These are phyloP conservation scores for Sylvietta virens DNA, from an alignment of 2,113 vertebrate genomes.

Conservation along the genomic window DNA sequence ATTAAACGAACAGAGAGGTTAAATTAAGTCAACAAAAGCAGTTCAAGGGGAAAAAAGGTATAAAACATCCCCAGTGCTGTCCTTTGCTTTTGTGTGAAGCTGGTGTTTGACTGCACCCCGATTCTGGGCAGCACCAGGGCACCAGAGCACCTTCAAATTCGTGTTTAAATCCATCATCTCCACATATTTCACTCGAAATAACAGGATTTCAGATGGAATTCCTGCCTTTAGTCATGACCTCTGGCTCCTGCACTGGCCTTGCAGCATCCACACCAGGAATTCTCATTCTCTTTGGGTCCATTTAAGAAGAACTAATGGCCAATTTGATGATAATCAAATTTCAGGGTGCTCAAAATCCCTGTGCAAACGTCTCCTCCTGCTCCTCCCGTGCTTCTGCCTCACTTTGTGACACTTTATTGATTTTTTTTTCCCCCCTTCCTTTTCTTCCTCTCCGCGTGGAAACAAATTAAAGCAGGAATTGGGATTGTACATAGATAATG, in stretches of 20 bases:
- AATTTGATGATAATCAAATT: background rate
- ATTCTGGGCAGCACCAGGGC: background rate
- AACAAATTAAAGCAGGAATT: slow-evolving; percentile 22
- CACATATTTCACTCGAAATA: accelerated
- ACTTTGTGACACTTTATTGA: background rate
- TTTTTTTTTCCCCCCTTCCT: background rate
- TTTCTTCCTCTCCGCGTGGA: background rate
- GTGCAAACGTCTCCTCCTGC: background rate
- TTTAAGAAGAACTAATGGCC: background rate
- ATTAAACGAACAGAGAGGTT: background rate
- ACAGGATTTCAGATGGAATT: background rate
- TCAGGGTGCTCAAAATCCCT: background rate
- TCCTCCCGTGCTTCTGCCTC: background rate
- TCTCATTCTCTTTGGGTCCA: background rate
- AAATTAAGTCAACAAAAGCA: background rate
- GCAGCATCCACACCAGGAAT: background rate
- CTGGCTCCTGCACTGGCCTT: background rate
- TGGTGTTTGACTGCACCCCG: background rate
- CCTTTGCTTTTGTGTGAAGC: background rate
- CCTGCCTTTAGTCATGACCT: background rate
- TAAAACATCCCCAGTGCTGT: background rate
- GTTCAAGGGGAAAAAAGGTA: accelerated
- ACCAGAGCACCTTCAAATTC: accelerated
- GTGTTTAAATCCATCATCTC: background rate
- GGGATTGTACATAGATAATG: slow-evolving; percentile 57